Conservation (phyloP, 2,113 vertebrate genomes). For the Ailuropoda melanoleuca region DNA sequence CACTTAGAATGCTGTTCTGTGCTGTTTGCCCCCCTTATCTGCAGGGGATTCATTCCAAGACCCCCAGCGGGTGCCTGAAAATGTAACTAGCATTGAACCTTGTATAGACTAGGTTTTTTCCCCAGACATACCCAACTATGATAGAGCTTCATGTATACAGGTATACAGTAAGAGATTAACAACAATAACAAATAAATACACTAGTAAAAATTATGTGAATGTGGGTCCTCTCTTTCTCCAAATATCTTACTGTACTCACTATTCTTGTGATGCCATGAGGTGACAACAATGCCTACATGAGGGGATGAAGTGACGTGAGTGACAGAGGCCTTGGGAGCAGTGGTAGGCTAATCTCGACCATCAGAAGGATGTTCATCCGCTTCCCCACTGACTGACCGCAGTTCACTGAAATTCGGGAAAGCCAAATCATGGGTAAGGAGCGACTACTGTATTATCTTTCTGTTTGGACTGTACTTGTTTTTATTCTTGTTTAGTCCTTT, state of each 20-base stretch:
- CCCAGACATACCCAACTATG: background rate
- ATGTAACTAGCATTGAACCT: background rate
- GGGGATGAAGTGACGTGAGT: background rate
- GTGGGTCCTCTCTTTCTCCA: background rate
- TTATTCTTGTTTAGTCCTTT: background rate
- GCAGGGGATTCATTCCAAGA: background rate
- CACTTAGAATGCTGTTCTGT: background rate
- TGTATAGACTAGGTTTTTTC: background rate
- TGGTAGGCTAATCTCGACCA: background rate
- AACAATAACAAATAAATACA: background rate
- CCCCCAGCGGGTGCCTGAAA: background rate
- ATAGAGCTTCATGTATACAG: background rate
- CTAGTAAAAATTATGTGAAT: background rate
- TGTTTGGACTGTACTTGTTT: conserved; percentile 4
- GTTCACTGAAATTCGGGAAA: background rate
- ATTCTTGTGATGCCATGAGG: background rate
- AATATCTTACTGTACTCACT: background rate
- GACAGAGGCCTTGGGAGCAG: background rate
- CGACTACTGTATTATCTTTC: background rate
- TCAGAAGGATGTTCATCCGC: background rate
- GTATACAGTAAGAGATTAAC: background rate
- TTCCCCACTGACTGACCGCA: background rate
- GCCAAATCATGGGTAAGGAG: background rate
- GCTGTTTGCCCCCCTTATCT: background rate
- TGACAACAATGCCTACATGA: background rate